phyloP scores from a whole-genome alignment of 2,113 vertebrate species.

The Labeo catla region DNA sequence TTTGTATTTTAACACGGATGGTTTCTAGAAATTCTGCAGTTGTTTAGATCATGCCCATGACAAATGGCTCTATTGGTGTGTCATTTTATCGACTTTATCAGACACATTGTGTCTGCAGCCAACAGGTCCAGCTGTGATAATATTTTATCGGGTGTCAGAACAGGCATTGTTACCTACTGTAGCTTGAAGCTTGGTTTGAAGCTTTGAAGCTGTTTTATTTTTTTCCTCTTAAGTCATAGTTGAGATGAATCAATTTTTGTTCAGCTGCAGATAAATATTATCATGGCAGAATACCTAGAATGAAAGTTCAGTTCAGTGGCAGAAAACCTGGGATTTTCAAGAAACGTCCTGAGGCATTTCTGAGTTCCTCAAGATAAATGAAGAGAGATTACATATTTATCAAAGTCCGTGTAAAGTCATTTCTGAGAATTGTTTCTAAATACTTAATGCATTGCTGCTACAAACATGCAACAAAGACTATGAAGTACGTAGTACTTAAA shows the following conservation, averaged over 20 bases:
- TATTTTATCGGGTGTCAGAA: neutral
- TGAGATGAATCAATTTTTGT: neutral
- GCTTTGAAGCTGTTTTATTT: neutral
- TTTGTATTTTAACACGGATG: neutral
- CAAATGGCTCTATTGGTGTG: neutral
- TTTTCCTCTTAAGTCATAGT: neutral
- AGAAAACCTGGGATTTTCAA: neutral
- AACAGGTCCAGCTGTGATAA: neutral
- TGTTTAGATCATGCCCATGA: neutral
- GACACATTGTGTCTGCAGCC: neutral
- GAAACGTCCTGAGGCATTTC: neutral
- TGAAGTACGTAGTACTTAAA: too few relatives aligned
- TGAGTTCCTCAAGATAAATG: neutral
- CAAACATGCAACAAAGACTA: too few relatives aligned
- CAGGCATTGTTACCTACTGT: neutral
- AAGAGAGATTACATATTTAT: neutral
- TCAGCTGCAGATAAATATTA: neutral
- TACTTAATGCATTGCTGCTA: too few relatives aligned
- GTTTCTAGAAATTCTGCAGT: neutral
- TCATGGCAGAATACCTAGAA: neutral
- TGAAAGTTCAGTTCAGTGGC: neutral
- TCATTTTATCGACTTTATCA: neutral
- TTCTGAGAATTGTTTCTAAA: too few relatives aligned
- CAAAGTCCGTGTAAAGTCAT: too few relatives aligned
- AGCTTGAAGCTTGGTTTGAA: neutral